Evolutionary conservation across 2,113 vertebrate genomes (phyloP), one percentile per base, ranked within the genome.

Genomic region (Murina feae): DNA sequence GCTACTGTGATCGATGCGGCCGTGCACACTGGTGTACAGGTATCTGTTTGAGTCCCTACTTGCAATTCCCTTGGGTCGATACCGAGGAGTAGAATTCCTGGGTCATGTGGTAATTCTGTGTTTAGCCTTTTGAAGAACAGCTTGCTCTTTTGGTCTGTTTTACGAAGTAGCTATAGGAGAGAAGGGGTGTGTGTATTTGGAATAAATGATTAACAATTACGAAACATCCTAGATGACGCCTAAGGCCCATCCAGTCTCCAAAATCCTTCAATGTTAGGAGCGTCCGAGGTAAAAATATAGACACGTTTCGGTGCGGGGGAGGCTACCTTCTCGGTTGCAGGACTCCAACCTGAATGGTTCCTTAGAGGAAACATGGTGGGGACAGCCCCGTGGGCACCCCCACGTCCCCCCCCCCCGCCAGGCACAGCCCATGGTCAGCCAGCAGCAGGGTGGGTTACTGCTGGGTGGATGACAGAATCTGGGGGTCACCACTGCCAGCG

Each of bases 401-500:
- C 14, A 6, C n/a, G n/a, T n/a, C 44, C 44, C 10, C 44, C 44
- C 8, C 10, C 1, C 44, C 44, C 10, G 9, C 44, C 44, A 7
- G 0, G 17, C 37, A 10, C 3, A 0, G 32, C 55, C 85, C 3
- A 9, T 4, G 0, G 76, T 3, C 71, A 25, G n/a, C 28, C 28
- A 16, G 58, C 28, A 53, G 42, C 4, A 5, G 47, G n/a, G 9
- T 23, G 5, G 66, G 53, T 37, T 16, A 0, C 17, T 6, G 76
- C 44, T 30, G 28, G 25, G n/a, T 25, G 28, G n/a, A 12, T 4
- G 12, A n/a, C 32, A 35, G 47, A 51, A 37, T 49, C 71, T 7
- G 30, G 6, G 47, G 30, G 63, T 37, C 30, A 28, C 1, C 55
- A 16, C 9, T 0, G 25, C 32, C 80, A 37, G 42, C 0, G 0